Evolutionary conservation across 1,140 invertebrate species (phyloP), one percentile per base, ranked within the genome.

Genomic region (Cherax quadricarinatus): DNA sequence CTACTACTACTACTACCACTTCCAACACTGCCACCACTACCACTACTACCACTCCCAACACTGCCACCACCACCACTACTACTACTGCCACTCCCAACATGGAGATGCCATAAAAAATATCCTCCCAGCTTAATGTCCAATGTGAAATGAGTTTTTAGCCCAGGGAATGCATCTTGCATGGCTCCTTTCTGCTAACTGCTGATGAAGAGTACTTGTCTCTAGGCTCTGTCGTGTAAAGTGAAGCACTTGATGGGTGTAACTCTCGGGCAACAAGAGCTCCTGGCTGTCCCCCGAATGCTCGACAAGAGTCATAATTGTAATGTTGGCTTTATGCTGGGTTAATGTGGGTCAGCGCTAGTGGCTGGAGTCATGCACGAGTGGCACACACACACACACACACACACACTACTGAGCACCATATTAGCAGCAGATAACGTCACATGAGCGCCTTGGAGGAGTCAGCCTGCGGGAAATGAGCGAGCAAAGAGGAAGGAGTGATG

Each of bases 241-340:
- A 75, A 6, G n/a, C 70, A 30, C 7, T 5, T 1, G 70, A 75
- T 75, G 70, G 24, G 70, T 75, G 70, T 75, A 75, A 24, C 24
- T 6, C 70, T 75, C 70, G 41, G 9, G n/a, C 70, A 9, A 75
- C 7, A 16, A 75, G 21, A n/a, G 70, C 70, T 75, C 70, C 70
- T 75, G 70, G 70, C 70, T 75, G 70, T 30, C 70, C 30, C 70
- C 24, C 30, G 70, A 75, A n/a, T 30, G 70, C 70, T 30, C 70
- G n/a, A 75, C 70, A 75, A 24, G 70, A 75, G n/a, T 75, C 70
- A 24, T 30, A 75, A 75, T 30, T 30, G 70, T 75, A 75, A 75
- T 24, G 70, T 30, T 75, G 70, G 70, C 6, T 75, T 75, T 66
- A 66, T 66, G 62, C 4, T 66, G 62, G 62, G 70, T 75, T 75